Evolutionary conservation across 2,797 vertebrate species (phyloP).

Genomic region (Lepilemur septentrionalis): DNA sequence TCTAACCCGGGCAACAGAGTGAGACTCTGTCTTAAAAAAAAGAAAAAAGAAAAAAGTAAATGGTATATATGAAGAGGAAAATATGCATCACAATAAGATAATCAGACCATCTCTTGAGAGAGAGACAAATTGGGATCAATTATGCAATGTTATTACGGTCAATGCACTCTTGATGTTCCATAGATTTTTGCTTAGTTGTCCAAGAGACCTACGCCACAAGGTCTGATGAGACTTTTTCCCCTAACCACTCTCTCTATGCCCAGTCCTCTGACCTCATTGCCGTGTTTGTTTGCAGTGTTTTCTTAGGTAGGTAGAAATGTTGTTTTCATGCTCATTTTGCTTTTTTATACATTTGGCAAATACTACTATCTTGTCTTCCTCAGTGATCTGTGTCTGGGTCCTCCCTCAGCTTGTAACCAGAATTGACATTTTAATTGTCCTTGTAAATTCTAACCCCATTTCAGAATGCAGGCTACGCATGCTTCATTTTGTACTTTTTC

Average conservation of each 20-base stretch:
- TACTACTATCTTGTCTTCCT: background rate
- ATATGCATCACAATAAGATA: background rate
- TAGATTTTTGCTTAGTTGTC: background rate
- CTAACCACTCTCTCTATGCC: background rate
- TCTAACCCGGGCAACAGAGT: no score
- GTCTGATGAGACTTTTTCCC: background rate
- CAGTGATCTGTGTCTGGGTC: background rate
- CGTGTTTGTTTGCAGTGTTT: background rate
- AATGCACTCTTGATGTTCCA: background rate
- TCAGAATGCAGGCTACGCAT: background rate
- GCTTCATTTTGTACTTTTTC: background rate
- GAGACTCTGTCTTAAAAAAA: no score
- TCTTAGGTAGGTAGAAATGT: background rate
- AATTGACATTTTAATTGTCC: conserved; percentile 3
- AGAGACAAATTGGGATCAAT: background rate
- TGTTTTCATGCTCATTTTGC: conserved; percentile 28
- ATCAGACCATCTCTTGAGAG: background rate
- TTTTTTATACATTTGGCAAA: background rate
- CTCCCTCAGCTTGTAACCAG: background rate
- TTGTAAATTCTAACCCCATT: conserved; percentile 15
- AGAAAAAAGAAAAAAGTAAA: background rate
- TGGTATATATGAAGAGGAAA: background rate
- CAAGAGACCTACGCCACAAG: background rate
- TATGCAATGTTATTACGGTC: background rate
- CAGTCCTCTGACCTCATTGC: background rate